Evolutionary conservation across 2,113 vertebrate genomes (phyloP), one percentile per base, ranked within the genome.

Genomic region (Urocolius indicus): DNA sequence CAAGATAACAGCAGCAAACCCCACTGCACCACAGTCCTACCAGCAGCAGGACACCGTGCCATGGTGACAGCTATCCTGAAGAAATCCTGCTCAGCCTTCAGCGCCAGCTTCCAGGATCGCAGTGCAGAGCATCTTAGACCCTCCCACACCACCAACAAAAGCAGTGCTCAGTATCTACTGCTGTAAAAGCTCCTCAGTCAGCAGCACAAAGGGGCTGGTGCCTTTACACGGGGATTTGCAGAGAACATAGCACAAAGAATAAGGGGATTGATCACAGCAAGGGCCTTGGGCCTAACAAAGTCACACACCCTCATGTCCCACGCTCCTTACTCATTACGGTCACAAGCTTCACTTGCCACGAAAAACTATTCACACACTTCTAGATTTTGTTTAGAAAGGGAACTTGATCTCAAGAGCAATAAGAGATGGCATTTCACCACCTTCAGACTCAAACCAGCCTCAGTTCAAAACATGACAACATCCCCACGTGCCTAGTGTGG

Each of bases 191-290:
- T 80, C 89, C 92, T 23, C 29, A 76, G 78, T 69, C 89, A 80
- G 87, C 16, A 80, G 68, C 13, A 13, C 87, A 52, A n/a, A 74
- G 74, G 51, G 32, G 49, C 66, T 27, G 15, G 61, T 11, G 65
- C 30, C 55, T 76, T 58, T 30, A 16, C 22, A 19, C 1, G 0
- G 51, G 51, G 17, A 4, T 36, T 80, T 36, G 52, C 32, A 45
- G 38, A 41, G 38, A 41, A 41, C 38, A 41, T 41, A 41, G 38
- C 38, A 41, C 38, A 41, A 75, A 65, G 41, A 63, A 52, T 27
- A 43, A 2, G 0, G 29, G 21, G 55, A 32, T 5, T 34, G 48
- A 86, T 73, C 46, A 32, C 30, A 30, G 55, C 0, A 1, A 66
- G 27, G 36, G 18, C 34, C 32, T 17, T 15, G 49, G 27, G 81